Base-by-base conservation (phyloP, 1,140 invertebrate genomes). In the Lucilia cuprina region DNA sequence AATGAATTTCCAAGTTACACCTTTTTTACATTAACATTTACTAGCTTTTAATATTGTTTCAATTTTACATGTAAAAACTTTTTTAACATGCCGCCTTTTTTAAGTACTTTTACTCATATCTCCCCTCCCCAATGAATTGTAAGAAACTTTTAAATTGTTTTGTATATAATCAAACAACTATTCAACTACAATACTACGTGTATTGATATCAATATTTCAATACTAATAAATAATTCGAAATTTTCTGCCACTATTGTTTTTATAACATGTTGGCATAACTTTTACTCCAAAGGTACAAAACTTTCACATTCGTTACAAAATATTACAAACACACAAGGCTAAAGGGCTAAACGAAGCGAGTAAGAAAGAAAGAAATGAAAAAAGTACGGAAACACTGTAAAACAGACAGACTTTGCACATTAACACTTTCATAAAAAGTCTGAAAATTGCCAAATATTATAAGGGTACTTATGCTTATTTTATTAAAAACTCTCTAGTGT, bases 371-470 rank as follows among this genome's bases (percentile, higher is more conserved):
- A 30, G 25, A 30, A 30, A 30, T 2, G 2, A 60, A 3, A 4
- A 17, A 60, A 3, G 5, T 17, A 60, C 14, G 14, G 55, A 60
- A 60, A 8, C 7, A n/a, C 55, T n/a, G 55, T 60, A n/a, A 7
- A 60, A n/a, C 14, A 70, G 5, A 70, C 65, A 70, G 65, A 21
- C 65, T 21, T 70, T 70, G n/a, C 19, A 70, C 65, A 70, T 70
- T 70, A 70, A 70, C 65, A 70, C 65, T 70, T 70, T 70, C 65
- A 70, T 70, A 70, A 70, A 70, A 70, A 70, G n/a, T 70, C 65
- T 70, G 21, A 70, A 70, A 70, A 19, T 70, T 19, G n/a, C 65
- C n/a, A 70, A 70, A 60, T 60, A 70, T 70, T 70, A 21, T 70
- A 70, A 70, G 65, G 19, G 65, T 21, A 70, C 65, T 70, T 70